Percentiles rank a stretch among this genome's conserved stretches.
Evolutionary conservation across 2,797 vertebrate species (phyloP).

Genomic region (Halcyon leucocephala): DNA sequence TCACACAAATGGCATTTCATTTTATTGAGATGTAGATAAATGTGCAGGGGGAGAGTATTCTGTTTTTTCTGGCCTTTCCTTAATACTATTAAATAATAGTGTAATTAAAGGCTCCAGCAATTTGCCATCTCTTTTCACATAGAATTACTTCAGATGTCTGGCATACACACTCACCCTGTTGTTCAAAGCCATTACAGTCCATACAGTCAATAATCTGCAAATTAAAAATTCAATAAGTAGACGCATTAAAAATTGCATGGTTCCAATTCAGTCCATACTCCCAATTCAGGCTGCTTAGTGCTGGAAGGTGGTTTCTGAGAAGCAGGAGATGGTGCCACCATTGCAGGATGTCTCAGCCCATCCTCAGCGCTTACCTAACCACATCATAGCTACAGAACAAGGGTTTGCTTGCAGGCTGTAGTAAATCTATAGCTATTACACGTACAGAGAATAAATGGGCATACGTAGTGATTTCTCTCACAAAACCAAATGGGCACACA

Average conservation of each 20-base stretch:
- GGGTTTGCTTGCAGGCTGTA: not conserved
- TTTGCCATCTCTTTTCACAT: constrained; percentile 64
- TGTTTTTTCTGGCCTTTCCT: constrained; percentile 35
- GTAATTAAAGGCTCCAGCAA: constrained; percentile 70
- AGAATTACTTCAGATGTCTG: constrained; percentile 67
- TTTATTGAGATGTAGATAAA: constrained; percentile 56
- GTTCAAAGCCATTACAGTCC: constrained; percentile 75
- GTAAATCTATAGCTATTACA: not conserved
- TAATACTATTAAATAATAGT: constrained; percentile 70
- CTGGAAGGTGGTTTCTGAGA: constrained; percentile 31
- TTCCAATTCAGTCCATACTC: constrained; percentile 58
- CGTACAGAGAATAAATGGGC: not conserved
- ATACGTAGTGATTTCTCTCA: not conserved
- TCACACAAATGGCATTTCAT: constrained; percentile 12
- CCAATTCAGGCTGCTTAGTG: not conserved
- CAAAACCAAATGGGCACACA: not conserved
- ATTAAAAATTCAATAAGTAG: constrained; percentile 83
- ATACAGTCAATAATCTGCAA: constrained; percentile 79
- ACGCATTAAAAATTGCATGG: constrained; percentile 59
- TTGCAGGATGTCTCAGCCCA: constrained; percentile 12
- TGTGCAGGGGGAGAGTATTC: constrained; percentile 5
- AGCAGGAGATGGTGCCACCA: not conserved
- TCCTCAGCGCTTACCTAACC: not conserved
- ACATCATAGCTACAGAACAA: not conserved
- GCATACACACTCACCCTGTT: constrained; percentile 56